phyloP scores from a whole-genome alignment of 2,113 vertebrate species.

The Andinoacara biseriatus region DNA sequence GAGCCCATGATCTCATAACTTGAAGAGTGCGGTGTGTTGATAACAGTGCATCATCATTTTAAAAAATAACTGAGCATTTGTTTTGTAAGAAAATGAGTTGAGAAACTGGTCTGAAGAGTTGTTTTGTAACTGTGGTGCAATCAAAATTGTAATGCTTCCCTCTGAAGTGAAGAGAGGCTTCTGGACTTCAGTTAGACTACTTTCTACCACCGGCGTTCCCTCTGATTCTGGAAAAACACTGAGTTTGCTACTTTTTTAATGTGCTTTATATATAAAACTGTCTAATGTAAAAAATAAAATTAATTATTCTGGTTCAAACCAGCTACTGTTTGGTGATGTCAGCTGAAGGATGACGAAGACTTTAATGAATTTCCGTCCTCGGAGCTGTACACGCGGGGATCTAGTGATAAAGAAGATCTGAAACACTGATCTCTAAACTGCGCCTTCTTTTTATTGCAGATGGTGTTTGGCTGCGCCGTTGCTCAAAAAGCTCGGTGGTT shows the following conservation, averaged over 20 bases:
- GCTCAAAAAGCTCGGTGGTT: slow-evolving; percentile 8
- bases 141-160: background rate
- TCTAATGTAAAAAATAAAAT: too few relatives aligned
- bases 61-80: background rate
- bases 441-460: background rate
- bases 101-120: background rate
- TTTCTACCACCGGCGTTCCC: background rate
- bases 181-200: background rate
- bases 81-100: background rate
- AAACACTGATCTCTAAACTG: background rate
- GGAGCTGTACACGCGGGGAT: background rate
- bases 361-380: background rate
- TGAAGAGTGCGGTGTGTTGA: background rate
- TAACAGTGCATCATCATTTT: background rate
- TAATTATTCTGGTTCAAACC: background rate
- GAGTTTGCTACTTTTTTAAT: background rate
- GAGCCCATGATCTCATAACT: background rate
- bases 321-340: background rate
- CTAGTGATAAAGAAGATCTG: background rate
- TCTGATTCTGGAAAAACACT: background rate
- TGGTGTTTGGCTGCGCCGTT: background rate
- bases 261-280: background rate
- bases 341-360: background rate
- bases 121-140: background rate
- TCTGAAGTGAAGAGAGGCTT: background rate